Conservation (phyloP, 2,797 vertebrate species). For the Sibirionetta formosa region DNA sequence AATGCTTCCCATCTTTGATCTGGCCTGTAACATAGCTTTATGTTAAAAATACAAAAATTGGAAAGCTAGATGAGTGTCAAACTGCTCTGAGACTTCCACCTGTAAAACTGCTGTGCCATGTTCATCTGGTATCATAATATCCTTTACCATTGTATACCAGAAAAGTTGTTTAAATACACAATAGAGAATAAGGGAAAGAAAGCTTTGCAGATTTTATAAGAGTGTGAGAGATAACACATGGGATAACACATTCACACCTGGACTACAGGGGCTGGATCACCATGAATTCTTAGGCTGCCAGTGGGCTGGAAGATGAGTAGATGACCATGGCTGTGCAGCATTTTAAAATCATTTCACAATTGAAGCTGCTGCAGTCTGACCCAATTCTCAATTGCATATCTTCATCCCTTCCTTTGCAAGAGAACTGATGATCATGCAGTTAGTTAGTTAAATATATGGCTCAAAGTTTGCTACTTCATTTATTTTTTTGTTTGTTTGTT, state of each 20-base stretch:
- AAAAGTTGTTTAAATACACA: not conserved
- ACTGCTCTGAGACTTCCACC: not conserved
- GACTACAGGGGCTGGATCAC: not conserved
- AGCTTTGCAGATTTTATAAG: not conserved
- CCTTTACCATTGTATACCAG: not conserved
- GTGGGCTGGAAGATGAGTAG: not conserved
- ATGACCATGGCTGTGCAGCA: not conserved
- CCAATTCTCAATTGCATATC: accelerated
- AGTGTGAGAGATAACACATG: not conserved
- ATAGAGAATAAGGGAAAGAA: not conserved
- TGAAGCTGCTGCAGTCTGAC: not conserved
- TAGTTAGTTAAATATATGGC: not conserved
- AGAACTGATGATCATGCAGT: not conserved
- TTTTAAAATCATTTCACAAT: not conserved
- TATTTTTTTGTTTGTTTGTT: not conserved
- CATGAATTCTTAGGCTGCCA: not conserved
- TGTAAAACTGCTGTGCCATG: not conserved
- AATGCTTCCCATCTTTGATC: not conserved
- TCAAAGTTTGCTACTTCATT: not conserved
- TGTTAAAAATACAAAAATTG: not conserved
- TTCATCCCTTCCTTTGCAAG: not conserved
- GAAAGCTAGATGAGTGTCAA: not conserved
- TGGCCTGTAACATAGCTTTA: not conserved
- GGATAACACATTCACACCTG: not conserved
- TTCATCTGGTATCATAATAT: not conserved